phyloP scores from a whole-genome alignment of 2,888 invertebrate species.

The Bombylius major region DNA sequence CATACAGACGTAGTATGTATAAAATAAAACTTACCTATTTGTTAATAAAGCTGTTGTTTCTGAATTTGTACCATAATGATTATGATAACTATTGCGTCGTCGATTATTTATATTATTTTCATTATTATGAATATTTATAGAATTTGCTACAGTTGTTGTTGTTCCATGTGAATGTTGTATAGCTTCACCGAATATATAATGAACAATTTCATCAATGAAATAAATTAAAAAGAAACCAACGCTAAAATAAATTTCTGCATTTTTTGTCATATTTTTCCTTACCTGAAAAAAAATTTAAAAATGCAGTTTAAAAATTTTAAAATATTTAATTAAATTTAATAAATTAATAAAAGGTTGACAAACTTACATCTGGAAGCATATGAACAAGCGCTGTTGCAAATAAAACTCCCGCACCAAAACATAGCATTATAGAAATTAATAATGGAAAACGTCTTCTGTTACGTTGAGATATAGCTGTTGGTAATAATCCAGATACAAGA shows the following conservation, averaged over 20 bases:
- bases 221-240: conserved; percentile 60
- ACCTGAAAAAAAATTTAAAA: conserved; percentile 21
- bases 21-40: neutral
- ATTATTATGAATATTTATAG: neutral
- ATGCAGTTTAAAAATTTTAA: too few relatives aligned
- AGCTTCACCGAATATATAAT: conserved; percentile 46
- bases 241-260: conserved; percentile 53
- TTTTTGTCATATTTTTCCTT: conserved; percentile 43
- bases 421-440: conserved; percentile 54
- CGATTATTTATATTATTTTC: conserved; percentile 4
- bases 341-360: neutral
- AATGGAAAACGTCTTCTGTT: conserved; percentile 47
- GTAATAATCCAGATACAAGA: conserved; percentile 55
- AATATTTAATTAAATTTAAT: too few relatives aligned
- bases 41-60: conserved; percentile 16
- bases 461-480: conserved; percentile 48
- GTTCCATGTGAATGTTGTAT: conserved; percentile 20
- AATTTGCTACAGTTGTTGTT: conserved; percentile 8
- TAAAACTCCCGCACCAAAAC: conserved; percentile 70
- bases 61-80: conserved; percentile 21
- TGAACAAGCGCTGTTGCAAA: conserved; percentile 64
- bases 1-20: too few relatives aligned
- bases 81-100: conserved; percentile 8
- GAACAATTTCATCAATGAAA: conserved; percentile 58
- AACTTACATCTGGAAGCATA: conserved; percentile 61